phyloP scores from a whole-genome alignment of 2,888 invertebrate species.

The Tetropium fuscum region DNA sequence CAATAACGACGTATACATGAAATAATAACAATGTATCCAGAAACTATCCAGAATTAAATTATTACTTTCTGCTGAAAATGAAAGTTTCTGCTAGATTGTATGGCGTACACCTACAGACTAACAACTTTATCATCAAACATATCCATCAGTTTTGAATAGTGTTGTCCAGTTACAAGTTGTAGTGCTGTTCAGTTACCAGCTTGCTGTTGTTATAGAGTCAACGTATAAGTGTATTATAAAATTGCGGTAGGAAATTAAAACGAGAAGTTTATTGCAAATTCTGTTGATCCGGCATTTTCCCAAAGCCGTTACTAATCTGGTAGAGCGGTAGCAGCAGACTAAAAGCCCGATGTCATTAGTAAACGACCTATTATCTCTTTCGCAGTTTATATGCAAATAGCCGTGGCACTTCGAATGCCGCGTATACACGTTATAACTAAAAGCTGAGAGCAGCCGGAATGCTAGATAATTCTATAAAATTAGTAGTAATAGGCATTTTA shows the following conservation, averaged over 20 bases:
- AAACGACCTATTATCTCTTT: constrained; percentile 20
- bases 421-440: constrained; percentile 36
- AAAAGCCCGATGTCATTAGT: constrained; percentile 16
- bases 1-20: too few relatives aligned
- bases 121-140: too few relatives aligned
- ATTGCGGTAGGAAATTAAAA: too few relatives aligned
- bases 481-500: constrained; percentile 55
- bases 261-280: not conserved
- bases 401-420: constrained; percentile 37
- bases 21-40: too few relatives aligned
- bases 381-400: constrained; percentile 45
- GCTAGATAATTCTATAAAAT: constrained; percentile 53
- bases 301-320: not conserved
- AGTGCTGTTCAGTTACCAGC: not conserved
- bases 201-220: not conserved
- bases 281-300: not conserved
- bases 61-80: too few relatives aligned
- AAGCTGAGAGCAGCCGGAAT: constrained; percentile 47
- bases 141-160: too few relatives aligned
- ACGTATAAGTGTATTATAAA: too few relatives aligned
- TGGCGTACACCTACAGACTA: too few relatives aligned
- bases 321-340: constrained; percentile 12
- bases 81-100: too few relatives aligned
- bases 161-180: too few relatives aligned
- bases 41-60: too few relatives aligned